Conservation (phyloP, 2,797 vertebrate genomes). For the Heteromormyrus szaboi region DNA sequence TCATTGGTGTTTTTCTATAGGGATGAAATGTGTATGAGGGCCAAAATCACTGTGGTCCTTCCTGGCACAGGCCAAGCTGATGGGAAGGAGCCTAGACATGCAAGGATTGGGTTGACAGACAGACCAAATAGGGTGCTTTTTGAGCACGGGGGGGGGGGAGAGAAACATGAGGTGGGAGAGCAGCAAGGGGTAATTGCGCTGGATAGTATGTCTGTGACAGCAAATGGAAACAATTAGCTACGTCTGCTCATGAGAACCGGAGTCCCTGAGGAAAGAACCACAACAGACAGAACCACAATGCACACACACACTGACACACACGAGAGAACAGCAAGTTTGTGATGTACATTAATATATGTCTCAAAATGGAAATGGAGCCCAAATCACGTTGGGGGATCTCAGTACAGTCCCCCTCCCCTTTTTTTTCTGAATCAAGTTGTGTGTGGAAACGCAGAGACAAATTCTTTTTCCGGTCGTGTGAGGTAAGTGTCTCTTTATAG, state of each 20-base stretch:
- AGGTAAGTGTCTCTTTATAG: background rate
- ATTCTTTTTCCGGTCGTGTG: background rate
- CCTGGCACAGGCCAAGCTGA: background rate
- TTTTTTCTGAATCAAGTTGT: background rate
- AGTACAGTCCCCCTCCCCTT: background rate
- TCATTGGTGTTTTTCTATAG: background rate
- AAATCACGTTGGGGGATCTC: background rate
- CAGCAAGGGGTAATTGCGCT: conserved; percentile 11
- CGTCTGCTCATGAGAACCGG: conserved; percentile 24
- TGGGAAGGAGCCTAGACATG: background rate
- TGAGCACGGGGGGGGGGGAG: background rate
- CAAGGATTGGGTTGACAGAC: conserved; percentile 7
- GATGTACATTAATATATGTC: background rate
- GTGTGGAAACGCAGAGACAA: background rate
- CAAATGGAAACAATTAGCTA: conserved; percentile 34
- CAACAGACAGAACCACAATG: conserved; percentile 10
- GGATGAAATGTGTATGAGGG: background rate
- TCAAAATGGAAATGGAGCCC: background rate
- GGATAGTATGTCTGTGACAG: conserved; percentile 13
- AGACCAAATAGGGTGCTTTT: background rate
- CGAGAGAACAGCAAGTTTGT: background rate
- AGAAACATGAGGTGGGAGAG: background rate
- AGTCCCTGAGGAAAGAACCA: conserved; percentile 17
- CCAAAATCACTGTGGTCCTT: background rate
- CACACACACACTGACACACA: background rate